A percentile compares a stretch with the other conserved stretches of the same genome.
These are phyloP conservation scores for Nomada lathburiana DNA, from an alignment of 2,888 invertebrate species.

Conservation along the genomic window DNA sequence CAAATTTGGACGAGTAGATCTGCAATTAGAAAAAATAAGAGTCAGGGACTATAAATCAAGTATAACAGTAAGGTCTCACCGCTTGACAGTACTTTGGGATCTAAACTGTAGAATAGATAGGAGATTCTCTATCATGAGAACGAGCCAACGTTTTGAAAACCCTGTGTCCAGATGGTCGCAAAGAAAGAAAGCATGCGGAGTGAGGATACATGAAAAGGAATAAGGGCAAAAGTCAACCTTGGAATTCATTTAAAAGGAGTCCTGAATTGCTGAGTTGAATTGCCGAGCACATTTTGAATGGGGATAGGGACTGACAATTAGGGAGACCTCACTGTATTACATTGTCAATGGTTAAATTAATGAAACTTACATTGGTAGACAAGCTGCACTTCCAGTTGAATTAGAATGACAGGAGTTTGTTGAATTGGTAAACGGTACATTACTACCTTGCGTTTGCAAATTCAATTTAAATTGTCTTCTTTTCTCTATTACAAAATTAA, in stretches of 20 bases:
- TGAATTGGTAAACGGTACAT: conserved; percentile 83
- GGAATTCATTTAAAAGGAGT: too few species aligned
- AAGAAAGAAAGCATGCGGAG: too few species aligned
- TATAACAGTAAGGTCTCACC: neutral
- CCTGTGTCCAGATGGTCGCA: too few species aligned
- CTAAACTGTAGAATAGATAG: too few species aligned
- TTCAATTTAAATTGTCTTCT: conserved; percentile 87
- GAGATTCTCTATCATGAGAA: too few species aligned
- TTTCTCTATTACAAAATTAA: conserved; percentile 83
- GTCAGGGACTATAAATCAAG: neutral
- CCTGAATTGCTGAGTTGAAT: too few species aligned
- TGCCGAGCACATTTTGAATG: too few species aligned
- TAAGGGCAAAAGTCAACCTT: too few species aligned
- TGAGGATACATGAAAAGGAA: too few species aligned
- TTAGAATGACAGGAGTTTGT: conserved; percentile 86
- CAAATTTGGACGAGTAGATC: conserved; percentile 81
- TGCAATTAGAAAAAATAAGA: conserved; percentile 47
- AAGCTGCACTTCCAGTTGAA: conserved; percentile 77
- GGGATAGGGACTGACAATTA: too few species aligned
- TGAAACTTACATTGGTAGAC: conserved; percentile 72
- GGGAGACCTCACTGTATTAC: neutral
- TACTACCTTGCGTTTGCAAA: conserved; percentile 83
- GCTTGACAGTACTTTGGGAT: too few species aligned
- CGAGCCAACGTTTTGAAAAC: too few species aligned
- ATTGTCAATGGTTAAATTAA: neutral